phyloP scores from a whole-genome alignment of 2,888 invertebrate genomes.

The Tachina lurida region DNA sequence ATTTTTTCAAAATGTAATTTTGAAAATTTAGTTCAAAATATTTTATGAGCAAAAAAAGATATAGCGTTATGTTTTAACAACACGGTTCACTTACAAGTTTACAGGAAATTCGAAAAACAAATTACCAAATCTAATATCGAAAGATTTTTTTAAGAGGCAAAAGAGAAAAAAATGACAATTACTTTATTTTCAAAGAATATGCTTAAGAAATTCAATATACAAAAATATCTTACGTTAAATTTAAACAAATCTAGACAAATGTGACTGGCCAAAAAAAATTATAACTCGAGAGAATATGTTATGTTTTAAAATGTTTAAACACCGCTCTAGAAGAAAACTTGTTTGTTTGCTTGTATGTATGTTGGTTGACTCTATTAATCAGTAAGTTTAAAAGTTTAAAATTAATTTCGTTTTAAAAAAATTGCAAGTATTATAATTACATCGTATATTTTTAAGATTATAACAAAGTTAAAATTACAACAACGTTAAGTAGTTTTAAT shows the following conservation, averaged over 20 bases:
- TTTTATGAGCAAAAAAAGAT: slow-evolving; percentile 34
- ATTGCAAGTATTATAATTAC: slow-evolving; percentile 53
- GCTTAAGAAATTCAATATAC: slow-evolving; percentile 54
- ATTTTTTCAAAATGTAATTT: slow-evolving; percentile 69
- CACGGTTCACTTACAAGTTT: slow-evolving; percentile 69
- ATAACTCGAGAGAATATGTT: slow-evolving; percentile 61
- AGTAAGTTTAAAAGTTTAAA: slow-evolving; percentile 62
- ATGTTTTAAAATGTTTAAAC: slow-evolving; percentile 63
- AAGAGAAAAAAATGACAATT: slow-evolving; percentile 62
- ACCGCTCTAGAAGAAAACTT: slow-evolving; percentile 58
- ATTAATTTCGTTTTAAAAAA: slow-evolving; percentile 55
- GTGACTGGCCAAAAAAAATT: slow-evolving; percentile 66
- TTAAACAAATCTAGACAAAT: slow-evolving; percentile 61
- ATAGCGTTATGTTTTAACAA: slow-evolving; percentile 55
- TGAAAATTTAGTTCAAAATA: slow-evolving; percentile 65
- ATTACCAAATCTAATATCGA: slow-evolving; percentile 65
- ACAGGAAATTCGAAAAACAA: slow-evolving; percentile 62
- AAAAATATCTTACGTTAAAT: slow-evolving; percentile 69
- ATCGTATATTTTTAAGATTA: slow-evolving; percentile 15
- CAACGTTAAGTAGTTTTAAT: slow-evolving; percentile 73
- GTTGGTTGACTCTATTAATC: slow-evolving; percentile 49
- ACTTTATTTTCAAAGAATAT: slow-evolving; percentile 47
- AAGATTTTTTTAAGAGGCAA: slow-evolving; percentile 56
- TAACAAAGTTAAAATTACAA: slow-evolving; percentile 56
- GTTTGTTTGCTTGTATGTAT: slow-evolving; percentile 43